Evolutionary conservation across 2,113 vertebrate genomes (phyloP).

Genomic region (Myrmecophaga tridactyla): DNA sequence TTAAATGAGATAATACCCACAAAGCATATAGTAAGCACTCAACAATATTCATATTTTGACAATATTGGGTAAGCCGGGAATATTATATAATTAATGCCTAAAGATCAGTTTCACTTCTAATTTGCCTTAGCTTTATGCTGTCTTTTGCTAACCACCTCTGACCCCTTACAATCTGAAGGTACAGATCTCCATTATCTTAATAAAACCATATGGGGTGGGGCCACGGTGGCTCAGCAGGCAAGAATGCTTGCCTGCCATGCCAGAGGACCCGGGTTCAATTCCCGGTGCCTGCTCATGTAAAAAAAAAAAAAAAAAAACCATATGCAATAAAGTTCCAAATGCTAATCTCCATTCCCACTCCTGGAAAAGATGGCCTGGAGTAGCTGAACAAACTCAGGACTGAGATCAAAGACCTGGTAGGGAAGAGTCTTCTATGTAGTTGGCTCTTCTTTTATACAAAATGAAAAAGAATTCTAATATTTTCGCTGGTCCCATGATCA

Average conservation of each 20-base stretch:
- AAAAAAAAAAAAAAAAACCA: too few relatives aligned
- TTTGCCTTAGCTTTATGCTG: too few relatives aligned
- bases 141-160: background rate
- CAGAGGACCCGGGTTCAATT: too few relatives aligned
- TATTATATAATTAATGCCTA: background rate
- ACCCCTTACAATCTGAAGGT: background rate
- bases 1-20: background rate
- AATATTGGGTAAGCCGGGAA: background rate
- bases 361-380: background rate
- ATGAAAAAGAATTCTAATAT: background rate
- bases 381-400: background rate
- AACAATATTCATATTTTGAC: background rate
- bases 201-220: too few relatives aligned
- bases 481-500: background rate
- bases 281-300: too few relatives aligned
- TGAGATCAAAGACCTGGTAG: background rate
- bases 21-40: background rate
- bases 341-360: background rate
- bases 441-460: background rate
- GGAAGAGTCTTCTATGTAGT: background rate
- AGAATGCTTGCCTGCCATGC: too few relatives aligned
- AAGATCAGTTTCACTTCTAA: background rate
- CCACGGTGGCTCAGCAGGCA: too few relatives aligned
- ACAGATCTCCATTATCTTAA: background rate
- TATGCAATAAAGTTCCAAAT: background rate